These are phyloP conservation scores for Chelonus formosanus DNA, from an alignment of 2,888 invertebrate species.

Conservation along the genomic window DNA sequence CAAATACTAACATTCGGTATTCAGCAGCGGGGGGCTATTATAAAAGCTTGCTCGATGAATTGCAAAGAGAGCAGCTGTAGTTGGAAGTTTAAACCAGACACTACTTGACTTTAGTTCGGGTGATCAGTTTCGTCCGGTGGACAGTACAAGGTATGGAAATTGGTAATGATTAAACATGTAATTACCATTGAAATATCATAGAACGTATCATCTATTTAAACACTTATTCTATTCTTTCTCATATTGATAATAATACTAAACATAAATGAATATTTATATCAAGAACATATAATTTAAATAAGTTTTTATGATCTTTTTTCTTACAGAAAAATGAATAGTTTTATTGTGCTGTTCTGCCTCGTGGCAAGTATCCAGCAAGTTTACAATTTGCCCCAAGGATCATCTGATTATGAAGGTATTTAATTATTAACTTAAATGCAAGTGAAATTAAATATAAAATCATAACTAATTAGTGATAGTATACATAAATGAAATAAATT, in stretches of 20 bases:
- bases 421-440: conserved; percentile 13
- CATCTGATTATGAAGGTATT: conserved; percentile 53
- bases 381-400: conserved; percentile 41
- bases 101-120: conserved; percentile 22
- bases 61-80: conserved; percentile 24
- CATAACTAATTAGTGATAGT: no score
- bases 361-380: conserved; percentile 34
- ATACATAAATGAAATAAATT: no score
- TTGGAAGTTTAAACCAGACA: conserved; percentile 23
- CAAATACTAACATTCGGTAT: conserved; percentile 10
- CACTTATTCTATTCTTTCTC: not conserved
- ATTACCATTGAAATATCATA: not conserved
- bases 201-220: not conserved
- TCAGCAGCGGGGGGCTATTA: conserved; percentile 14
- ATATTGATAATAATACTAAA: no score
- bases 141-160: conserved; percentile 24
- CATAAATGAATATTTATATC: not conserved
- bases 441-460: no score
- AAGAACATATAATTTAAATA: not conserved
- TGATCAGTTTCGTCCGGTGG: conserved; percentile 32
- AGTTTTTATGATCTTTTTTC: not conserved
- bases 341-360: conserved; percentile 36
- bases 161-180: conserved; percentile 1
- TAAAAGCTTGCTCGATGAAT: conserved; percentile 25
- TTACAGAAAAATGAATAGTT: conserved; percentile 34